phyloP scores from a whole-genome alignment of 2,797 vertebrate species.

The Pampus argenteus region DNA sequence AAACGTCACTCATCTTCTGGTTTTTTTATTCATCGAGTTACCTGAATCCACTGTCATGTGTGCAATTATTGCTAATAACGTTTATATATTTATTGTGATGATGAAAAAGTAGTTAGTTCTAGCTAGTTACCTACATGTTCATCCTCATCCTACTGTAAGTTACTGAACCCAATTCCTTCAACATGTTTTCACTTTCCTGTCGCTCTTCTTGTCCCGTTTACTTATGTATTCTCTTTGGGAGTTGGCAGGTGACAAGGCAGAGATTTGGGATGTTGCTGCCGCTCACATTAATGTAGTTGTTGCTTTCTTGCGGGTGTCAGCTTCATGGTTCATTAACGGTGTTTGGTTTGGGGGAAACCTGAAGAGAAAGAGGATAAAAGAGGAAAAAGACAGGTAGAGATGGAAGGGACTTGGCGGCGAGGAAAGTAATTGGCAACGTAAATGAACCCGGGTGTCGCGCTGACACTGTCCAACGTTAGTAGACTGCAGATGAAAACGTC shows the following conservation, averaged over 20 bases:
- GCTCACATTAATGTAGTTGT: constrained; percentile 63
- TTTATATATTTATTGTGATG: constrained; percentile 15
- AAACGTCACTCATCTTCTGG: constrained; percentile 74
- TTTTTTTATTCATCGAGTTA: constrained; percentile 45
- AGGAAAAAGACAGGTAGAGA: constrained; percentile 46
- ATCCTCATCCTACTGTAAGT: constrained; percentile 9
- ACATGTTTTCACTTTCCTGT: neutral
- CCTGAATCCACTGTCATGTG: constrained; percentile 48
- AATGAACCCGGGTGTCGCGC: constrained; percentile 44
- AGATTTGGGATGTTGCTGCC: constrained; percentile 36
- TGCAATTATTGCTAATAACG: constrained; percentile 56
- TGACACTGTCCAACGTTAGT: constrained; percentile 44
- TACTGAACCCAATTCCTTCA: constrained; percentile 23
- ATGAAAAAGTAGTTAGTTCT: neutral
- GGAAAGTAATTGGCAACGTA: constrained; percentile 64
- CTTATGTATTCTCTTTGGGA: constrained; percentile 55
- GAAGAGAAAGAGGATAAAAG: constrained; percentile 51
- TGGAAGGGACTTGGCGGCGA: constrained; percentile 32
- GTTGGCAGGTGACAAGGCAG: constrained; percentile 53
- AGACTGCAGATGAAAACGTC: constrained; percentile 54
- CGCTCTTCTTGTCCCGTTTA: constrained; percentile 36
- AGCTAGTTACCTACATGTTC: constrained; percentile 28
- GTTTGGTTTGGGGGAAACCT: constrained; percentile 59
- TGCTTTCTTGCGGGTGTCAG: constrained; percentile 61
- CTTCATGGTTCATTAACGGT: constrained; percentile 67